These are phyloP conservation scores for Lepidocyrtinus sp. DNA, from an alignment of 2,888 invertebrate species.

Conservation along the genomic window DNA sequence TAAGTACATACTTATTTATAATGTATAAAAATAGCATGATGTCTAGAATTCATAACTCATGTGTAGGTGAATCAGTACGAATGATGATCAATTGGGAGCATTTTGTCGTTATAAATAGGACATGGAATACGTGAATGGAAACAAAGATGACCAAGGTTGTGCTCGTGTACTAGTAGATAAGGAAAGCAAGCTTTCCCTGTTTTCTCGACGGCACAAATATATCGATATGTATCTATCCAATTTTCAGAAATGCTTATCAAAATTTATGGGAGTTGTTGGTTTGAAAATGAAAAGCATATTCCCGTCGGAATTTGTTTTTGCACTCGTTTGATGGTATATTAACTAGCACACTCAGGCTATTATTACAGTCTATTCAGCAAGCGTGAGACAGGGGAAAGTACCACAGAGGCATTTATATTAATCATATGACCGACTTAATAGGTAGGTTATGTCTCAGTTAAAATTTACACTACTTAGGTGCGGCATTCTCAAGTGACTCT, in stretches of 20 bases:
- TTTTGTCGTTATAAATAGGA: no score
- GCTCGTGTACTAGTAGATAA: no score
- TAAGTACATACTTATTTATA: no score
- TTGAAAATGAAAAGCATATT: slow-evolving; percentile 1
- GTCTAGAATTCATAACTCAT: no score
- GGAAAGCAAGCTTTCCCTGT: not conserved
- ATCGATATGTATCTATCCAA: not conserved
- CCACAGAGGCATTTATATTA: not conserved
- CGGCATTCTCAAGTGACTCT: no score
- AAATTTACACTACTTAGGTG: no score
- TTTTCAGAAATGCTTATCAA: slow-evolving; percentile 80
- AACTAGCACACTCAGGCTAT: not conserved
- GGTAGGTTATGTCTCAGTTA: not conserved
- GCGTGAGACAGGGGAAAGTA: not conserved
- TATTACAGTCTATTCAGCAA: not conserved
- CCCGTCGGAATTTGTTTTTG: slow-evolving; percentile 8
- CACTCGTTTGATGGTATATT: not conserved
- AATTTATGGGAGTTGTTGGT: not conserved
- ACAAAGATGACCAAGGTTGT: no score
- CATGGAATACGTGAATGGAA: no score
- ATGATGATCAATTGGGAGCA: no score
- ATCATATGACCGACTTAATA: not conserved
- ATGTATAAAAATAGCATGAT: no score
- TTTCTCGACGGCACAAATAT: not conserved
- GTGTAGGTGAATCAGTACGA: no score